Evolutionary conservation across 2,888 invertebrate species (phyloP).

Genomic region (Neria commutata): DNA sequence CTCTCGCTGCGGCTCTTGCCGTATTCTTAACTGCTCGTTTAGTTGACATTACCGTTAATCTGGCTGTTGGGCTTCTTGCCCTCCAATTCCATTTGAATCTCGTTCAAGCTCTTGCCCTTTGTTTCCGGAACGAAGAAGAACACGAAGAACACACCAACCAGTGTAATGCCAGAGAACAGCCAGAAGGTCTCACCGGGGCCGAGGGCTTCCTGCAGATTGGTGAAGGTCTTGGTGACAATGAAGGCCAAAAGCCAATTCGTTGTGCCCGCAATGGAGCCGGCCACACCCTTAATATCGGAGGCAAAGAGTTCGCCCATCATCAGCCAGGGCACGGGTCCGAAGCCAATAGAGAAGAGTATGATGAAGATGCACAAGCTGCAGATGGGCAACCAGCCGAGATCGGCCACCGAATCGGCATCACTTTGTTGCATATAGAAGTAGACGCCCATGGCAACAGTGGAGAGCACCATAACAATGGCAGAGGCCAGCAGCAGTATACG

Average conservation of each 20-base stretch:
- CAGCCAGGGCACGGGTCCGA: conserved; percentile 83
- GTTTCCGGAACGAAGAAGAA: conserved; percentile 69
- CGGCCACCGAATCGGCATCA: conserved; percentile 58
- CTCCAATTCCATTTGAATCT: conserved; percentile 55
- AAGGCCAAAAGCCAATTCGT: conserved; percentile 85
- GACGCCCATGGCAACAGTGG: conserved; percentile 72
- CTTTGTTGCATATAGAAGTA: conserved; percentile 67
- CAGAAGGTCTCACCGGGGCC: conserved; percentile 74
- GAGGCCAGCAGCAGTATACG: conserved; percentile 77
- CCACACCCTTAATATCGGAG: conserved; percentile 77
- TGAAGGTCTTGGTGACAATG: conserved; percentile 77
- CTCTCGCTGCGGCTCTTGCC: too few relatives aligned
- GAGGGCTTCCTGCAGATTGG: conserved; percentile 65
- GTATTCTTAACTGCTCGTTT: too few relatives aligned
- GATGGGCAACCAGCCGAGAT: conserved; percentile 77
- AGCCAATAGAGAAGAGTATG: conserved; percentile 80
- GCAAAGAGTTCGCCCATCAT: conserved; percentile 81
- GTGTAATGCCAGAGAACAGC: conserved; percentile 73
- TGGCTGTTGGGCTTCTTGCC: conserved; percentile 31
- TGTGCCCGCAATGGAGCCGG: conserved; percentile 78
- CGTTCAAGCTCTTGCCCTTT: conserved; percentile 60
- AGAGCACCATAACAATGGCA: conserved; percentile 72
- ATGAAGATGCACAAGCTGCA: conserved; percentile 77
- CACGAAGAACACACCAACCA: conserved; percentile 71
- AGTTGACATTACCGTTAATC: background rate